These are phyloP conservation scores for Bergia puertoricense DNA, from an alignment of 92 coral and sea anemone species.

Conservation along the genomic window DNA sequence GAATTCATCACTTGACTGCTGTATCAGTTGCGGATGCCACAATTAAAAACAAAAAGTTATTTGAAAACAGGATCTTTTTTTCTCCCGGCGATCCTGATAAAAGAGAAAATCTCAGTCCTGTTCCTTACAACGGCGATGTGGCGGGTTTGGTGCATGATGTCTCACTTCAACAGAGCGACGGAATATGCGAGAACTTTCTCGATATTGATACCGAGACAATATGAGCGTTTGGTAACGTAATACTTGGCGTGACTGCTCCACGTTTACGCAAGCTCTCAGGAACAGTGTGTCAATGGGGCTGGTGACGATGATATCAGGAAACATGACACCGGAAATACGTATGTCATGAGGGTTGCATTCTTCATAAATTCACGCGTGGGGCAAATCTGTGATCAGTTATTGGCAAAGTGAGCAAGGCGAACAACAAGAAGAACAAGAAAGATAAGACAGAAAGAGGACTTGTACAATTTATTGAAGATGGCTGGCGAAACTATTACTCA, in stretches of 20 bases:
- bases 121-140: too few species aligned
- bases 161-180: background rate
- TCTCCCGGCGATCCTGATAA: too few species aligned
- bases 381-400: background rate
- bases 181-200: constrained; percentile 1
- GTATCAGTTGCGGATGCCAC: too few species aligned
- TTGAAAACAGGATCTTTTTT: too few species aligned
- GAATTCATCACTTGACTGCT: too few species aligned
- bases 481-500: background rate
- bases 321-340: constrained; percentile 9
- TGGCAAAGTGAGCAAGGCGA: background rate
- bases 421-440: background rate
- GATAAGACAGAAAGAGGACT: background rate
- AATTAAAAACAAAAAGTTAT: too few species aligned
- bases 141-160: too few species aligned
- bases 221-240: background rate
- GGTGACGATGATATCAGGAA: background rate
- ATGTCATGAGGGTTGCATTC: background rate
- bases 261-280: background rate
- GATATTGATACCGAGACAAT: background rate
- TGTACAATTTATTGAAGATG: constrained; percentile 9
- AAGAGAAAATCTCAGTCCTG: too few species aligned
- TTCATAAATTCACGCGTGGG: background rate
- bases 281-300: background rate
- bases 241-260: background rate